A percentile compares a stretch with the other conserved stretches of the same genome.
These are phyloP conservation scores for Oligia latruncula DNA, from an alignment of 2,888 invertebrate genomes.

Conservation along the genomic window DNA sequence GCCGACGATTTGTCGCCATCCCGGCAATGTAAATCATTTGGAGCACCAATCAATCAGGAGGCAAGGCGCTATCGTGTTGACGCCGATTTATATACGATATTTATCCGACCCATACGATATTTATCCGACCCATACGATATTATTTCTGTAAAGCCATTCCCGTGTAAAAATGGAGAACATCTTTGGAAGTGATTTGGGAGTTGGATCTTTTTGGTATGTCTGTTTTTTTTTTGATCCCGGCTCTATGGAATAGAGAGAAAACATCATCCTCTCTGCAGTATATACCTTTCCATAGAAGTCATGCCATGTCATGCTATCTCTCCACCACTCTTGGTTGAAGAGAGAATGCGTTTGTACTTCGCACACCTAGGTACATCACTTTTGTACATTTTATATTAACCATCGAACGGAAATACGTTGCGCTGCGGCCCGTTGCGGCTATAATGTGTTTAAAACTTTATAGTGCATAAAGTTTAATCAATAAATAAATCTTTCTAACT, in stretches of 20 bases:
- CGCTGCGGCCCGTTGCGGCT: background rate
- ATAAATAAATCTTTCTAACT: background rate
- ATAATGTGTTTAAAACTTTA: background rate
- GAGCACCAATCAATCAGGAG: conserved; percentile 63
- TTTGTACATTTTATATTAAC: background rate
- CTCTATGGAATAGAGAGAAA: background rate
- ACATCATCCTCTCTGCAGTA: background rate
- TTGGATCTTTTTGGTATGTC: background rate
- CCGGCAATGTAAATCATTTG: conserved; percentile 61
- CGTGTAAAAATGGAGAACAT: conserved; percentile 29
- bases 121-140: conserved; percentile 59
- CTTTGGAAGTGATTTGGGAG: conserved; percentile 39
- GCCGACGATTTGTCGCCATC: conserved; percentile 57
- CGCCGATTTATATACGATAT: conserved; percentile 58
- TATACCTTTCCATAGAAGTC: background rate
- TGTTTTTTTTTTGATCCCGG: background rate
- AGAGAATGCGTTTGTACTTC: background rate
- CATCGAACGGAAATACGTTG: background rate
- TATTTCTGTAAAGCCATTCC: conserved; percentile 51
- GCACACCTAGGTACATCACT: background rate
- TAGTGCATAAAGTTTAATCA: background rate
- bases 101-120: conserved; percentile 53
- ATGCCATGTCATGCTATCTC: background rate
- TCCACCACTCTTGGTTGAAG: background rate
- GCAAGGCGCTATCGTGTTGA: conserved; percentile 66